phyloP scores from a whole-genome alignment of 2,888 invertebrate genomes.

The Amorpha juglandis region DNA sequence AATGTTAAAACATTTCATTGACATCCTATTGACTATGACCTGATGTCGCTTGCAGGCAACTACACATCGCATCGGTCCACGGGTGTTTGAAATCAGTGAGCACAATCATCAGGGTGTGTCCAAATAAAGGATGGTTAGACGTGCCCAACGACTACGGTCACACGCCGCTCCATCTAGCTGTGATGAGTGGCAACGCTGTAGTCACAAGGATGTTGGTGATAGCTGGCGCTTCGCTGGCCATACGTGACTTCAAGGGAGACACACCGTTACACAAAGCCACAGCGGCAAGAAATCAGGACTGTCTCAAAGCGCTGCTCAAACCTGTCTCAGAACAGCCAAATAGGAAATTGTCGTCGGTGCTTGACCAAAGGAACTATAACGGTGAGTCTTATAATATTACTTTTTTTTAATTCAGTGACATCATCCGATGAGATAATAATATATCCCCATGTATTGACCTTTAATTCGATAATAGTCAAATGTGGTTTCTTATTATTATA shows the following conservation, averaged over 20 bases:
- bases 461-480: neutral
- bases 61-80: slow-evolving; percentile 93
- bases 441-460: neutral
- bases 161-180: slow-evolving; percentile 94
- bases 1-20: no score
- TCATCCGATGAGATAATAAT: slow-evolving; percentile 43
- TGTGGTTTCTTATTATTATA: neutral
- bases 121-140: slow-evolving; percentile 90
- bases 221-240: slow-evolving; percentile 89
- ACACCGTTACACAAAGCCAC: slow-evolving; percentile 95
- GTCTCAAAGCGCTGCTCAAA: slow-evolving; percentile 89
- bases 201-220: slow-evolving; percentile 90
- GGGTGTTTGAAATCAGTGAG: slow-evolving; percentile 89
- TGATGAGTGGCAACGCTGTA: slow-evolving; percentile 89
- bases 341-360: slow-evolving; percentile 79
- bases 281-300: slow-evolving; percentile 86
- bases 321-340: slow-evolving; percentile 78
- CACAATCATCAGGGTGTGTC: slow-evolving; percentile 90
- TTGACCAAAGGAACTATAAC: slow-evolving; percentile 93
- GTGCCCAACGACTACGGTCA: slow-evolving; percentile 91
- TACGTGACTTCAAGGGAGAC: slow-evolving; percentile 91
- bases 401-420: slow-evolving; percentile 33
- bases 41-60: slow-evolving; percentile 84
- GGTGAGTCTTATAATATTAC: slow-evolving; percentile 84
- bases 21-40: no score